Evolutionary conservation across 2,888 invertebrate species (phyloP).

Genomic region (Tortricodes alternella): DNA sequence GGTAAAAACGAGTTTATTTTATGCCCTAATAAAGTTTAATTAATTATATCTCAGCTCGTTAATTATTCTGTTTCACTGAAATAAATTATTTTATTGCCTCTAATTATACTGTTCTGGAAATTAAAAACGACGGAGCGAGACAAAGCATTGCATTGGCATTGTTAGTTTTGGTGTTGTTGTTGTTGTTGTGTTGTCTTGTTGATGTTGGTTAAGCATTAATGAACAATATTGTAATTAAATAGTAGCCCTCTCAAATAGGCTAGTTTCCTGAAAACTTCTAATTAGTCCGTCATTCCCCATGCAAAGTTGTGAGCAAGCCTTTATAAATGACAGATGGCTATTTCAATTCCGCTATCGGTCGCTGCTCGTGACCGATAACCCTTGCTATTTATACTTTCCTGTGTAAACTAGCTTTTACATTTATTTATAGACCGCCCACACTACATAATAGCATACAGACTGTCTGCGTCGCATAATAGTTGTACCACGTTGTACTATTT

Average conservation of each 20-base stretch:
- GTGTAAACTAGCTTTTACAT: neutral
- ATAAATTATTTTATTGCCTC: constrained; percentile 1
- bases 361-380: constrained; percentile 4
- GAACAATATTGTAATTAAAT: no score
- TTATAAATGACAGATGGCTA: neutral
- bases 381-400: neutral
- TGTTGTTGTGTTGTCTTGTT: no score
- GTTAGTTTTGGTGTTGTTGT: no score
- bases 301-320: neutral
- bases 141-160: no score
- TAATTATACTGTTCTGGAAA: neutral
- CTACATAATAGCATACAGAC: no score
- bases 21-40: neutral
- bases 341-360: constrained; percentile 1
- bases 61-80: constrained; percentile 4
- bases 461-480: no score
- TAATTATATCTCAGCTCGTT: constrained; percentile 12
- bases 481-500: no score
- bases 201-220: no score
- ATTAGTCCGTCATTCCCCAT: neutral
- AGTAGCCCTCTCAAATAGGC: no score
- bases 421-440: neutral
- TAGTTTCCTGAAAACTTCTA: neutral
- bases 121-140: neutral
- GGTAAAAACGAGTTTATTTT: neutral